phyloP scores from a whole-genome alignment of 1,140 invertebrate genomes.

The Anagrus nilaparvatae region DNA sequence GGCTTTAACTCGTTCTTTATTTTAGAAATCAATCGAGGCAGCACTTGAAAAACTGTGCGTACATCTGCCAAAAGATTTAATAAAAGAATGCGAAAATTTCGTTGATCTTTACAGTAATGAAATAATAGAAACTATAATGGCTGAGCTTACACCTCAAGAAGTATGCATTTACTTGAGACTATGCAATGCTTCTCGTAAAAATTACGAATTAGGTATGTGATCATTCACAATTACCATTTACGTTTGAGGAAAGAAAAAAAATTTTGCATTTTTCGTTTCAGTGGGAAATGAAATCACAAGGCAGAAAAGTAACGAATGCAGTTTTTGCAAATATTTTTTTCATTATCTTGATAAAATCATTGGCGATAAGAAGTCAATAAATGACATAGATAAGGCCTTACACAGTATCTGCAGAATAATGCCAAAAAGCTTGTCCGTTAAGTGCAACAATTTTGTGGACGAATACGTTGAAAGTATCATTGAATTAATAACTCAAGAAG shows the following conservation, averaged over 20 bases:
- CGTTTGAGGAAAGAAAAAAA: too few relatives aligned
- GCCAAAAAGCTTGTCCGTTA: slow-evolving; percentile 51
- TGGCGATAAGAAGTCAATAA: slow-evolving; percentile 55
- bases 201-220: slow-evolving; percentile 48
- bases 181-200: slow-evolving; percentile 43
- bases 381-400: slow-evolving; percentile 62
- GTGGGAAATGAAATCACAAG: slow-evolving; percentile 55
- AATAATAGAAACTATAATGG: slow-evolving; percentile 66
- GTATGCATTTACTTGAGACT: slow-evolving; percentile 66
- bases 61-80: slow-evolving; percentile 54
- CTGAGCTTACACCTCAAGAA: slow-evolving; percentile 66
- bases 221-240: too few relatives aligned
- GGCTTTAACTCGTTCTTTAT: too few relatives aligned
- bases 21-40: slow-evolving; percentile 43
- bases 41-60: slow-evolving; percentile 64
- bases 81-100: slow-evolving; percentile 60
- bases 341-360: slow-evolving; percentile 56
- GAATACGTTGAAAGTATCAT: slow-evolving; percentile 70
- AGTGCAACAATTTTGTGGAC: slow-evolving; percentile 70
- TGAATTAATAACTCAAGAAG: slow-evolving; percentile 55
- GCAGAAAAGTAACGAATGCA: slow-evolving; percentile 38
- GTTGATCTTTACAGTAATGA: slow-evolving; percentile 66
- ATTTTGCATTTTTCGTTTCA: slow-evolving; percentile 31
- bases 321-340: slow-evolving; percentile 65
- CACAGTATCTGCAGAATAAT: slow-evolving; percentile 61